Evolutionary conservation across 2,797 vertebrate species (phyloP), one percentile per base, ranked within the genome.

Genomic region (Otus scops): DNA sequence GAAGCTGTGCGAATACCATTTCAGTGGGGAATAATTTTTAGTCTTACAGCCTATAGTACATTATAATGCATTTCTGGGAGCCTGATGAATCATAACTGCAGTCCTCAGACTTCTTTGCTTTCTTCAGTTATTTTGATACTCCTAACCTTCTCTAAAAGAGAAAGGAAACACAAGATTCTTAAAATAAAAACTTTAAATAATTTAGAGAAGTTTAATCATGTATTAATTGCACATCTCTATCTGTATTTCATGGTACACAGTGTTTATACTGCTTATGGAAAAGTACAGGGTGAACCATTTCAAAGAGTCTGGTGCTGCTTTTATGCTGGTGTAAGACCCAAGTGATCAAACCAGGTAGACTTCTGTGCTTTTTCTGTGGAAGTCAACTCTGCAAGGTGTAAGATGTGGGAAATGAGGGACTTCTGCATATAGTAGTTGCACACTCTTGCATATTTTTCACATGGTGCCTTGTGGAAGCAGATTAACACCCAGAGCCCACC

Each of bases 1-100:
- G 97, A 95, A 98, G 95, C 96, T 89, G 64, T 88, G 94, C 67
- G 80, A 97, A 97, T 96, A 92, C 95, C 93, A 96, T 96, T 91
- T 96, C 97, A 96, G 96, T 84, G 81, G 97, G 97, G 97, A 98
- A 97, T 97, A 97, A 95, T 98, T 98, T 97, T 97, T 97, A 95
- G 95, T 97, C 97, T 96, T 97, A 82, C 86, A 96, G 96, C 97
- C 97, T 85, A 89, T 94, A 96, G 97, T 97, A 97, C 96, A 96
- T 97, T 95, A 95, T 94, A 74, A 96, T 89, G 95, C 94, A 97
- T 97, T 97, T 97, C 96, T 84, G 56, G 73, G 87, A 96, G 95
- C 91, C 90, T 96, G 90, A 95, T 97, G 96, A 97, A 97, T 73
- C 79, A 74, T 97, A 96, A 93, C 97, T 95, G 59, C 88, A 97